phyloP scores from a whole-genome alignment of 2,113 vertebrate species.

The Spilogale gracilis region DNA sequence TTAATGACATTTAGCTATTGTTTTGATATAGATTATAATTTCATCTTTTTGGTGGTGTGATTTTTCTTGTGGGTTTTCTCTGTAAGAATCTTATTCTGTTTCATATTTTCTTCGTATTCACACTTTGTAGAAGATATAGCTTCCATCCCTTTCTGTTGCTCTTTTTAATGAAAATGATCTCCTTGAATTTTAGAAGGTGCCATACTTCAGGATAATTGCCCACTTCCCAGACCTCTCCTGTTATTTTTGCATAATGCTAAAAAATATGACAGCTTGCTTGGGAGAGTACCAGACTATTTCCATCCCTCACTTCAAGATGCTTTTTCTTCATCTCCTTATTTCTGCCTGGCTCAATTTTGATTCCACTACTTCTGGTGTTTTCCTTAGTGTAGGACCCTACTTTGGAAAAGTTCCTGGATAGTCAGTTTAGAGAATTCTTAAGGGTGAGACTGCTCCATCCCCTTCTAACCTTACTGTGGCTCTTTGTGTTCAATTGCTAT shows the following conservation, averaged over 20 bases:
- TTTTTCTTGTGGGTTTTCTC: neutral
- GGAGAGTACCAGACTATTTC: neutral
- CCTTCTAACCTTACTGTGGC: neutral
- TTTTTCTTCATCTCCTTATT: neutral
- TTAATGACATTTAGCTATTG: neutral
- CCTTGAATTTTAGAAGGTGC: neutral
- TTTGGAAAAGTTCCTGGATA: neutral
- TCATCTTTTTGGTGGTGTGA: neutral
- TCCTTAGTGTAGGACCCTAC: neutral
- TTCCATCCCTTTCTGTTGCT: neutral
- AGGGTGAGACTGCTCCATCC: neutral
- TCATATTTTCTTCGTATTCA: neutral
- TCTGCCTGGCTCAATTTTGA: neutral
- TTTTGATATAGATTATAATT: neutral
- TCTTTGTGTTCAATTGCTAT: neutral
- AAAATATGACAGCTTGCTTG: neutral
- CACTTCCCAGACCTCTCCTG: neutral
- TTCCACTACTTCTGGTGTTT: neutral
- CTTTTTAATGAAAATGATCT: neutral
- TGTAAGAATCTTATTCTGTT: neutral
- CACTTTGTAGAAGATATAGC: neutral
- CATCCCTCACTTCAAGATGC: neutral
- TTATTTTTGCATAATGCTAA: neutral
- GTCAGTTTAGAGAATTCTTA: neutral
- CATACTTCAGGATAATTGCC: neutral